phyloP scores from a whole-genome alignment of 2,888 invertebrate species.

The Coremacera marginata region DNA sequence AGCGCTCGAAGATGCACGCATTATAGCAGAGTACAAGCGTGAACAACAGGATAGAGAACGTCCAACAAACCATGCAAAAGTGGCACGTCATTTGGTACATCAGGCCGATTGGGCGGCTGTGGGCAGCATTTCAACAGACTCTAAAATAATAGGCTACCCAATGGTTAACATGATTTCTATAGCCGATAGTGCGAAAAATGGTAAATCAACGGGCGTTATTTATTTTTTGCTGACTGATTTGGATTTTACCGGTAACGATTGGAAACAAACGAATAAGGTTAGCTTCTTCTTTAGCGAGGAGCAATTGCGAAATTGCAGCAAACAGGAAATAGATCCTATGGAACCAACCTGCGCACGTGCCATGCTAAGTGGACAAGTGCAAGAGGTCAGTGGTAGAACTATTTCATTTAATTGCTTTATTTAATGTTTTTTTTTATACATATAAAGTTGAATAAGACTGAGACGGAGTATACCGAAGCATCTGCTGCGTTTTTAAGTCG shows the following conservation, averaged over 20 bases:
- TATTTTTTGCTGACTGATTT: conserved; percentile 66
- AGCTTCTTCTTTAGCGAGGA: conserved; percentile 65
- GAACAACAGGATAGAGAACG: conserved; percentile 9
- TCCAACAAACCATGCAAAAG: conserved; percentile 61
- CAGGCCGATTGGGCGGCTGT: conserved; percentile 65
- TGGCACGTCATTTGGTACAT: conserved; percentile 65
- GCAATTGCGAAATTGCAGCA: conserved; percentile 62
- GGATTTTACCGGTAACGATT: conserved; percentile 68
- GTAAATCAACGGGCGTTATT: conserved; percentile 63
- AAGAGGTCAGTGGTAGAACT: conserved; percentile 50
- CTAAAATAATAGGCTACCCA: conserved; percentile 60
- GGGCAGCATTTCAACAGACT: conserved; percentile 64
- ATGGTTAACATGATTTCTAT: conserved; percentile 69
- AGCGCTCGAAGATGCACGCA: conserved; percentile 54
- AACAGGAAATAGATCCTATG: conserved; percentile 64
- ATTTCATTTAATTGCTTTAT: background rate
- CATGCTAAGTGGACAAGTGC: conserved; percentile 64
- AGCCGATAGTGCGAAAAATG: conserved; percentile 60
- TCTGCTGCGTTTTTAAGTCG: conserved; percentile 58
- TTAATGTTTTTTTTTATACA: conserved; percentile 16
- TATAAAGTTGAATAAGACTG: conserved; percentile 53
- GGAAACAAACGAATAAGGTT: conserved; percentile 61
- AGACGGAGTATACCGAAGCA: conserved; percentile 53
- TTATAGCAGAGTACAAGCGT: conserved; percentile 56
- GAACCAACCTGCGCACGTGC: conserved; percentile 67